Evolutionary conservation across 2,797 vertebrate genomes (phyloP), one percentile per base, ranked within the genome.

Genomic region (Clamator glandarius): DNA sequence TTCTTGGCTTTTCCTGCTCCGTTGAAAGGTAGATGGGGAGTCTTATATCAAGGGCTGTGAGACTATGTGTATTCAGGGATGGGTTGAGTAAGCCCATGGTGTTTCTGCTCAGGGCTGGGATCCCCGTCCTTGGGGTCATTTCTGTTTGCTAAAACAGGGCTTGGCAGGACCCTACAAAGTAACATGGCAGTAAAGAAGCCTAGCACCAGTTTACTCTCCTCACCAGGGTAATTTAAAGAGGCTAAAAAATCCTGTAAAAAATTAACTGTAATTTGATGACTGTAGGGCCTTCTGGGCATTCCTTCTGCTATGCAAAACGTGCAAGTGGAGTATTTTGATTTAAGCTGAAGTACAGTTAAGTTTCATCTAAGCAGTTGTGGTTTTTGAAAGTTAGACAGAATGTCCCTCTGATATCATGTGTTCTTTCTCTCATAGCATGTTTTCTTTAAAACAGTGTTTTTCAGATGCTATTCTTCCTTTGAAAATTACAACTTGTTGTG

Each of bases 61-160:
- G 11, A 52, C 25, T 92, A 4, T 0, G 0, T 6, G 11, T 5
- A 2, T 69, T 80, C 3, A 11, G 28, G 15, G 11, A 16, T 33
- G 55, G 84, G 62, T 25, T 46, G 35, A 72, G 11, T 79, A 51
- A 74, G 6, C 17, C 17, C 3, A 0, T 42, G 26, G 18, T 59
- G 21, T 52, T 73, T 84, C 74, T 86, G 9, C 31, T 29, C 8
- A 36, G 33, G n/a, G 7, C 64, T 81, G 70, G 57, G 61, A 35
- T 1, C 2, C 14, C 3, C 8, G 20, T 3, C 69, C 52, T 31
- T 52, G 31, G 18, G 5, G 54, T 73, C 16, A n/a, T 52, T 79
- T 55, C 3, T 8, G 7, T 59, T 79, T 67, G 24, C 36, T 51
- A 39, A 70, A 74, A 33, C 29, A 57, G 33, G 13, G 14, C 33